Evolutionary conservation across 92 coral and sea anemone species (phyloP), one percentile per base, ranked within the genome.

Genomic region (Micromussa lordhowensis): DNA sequence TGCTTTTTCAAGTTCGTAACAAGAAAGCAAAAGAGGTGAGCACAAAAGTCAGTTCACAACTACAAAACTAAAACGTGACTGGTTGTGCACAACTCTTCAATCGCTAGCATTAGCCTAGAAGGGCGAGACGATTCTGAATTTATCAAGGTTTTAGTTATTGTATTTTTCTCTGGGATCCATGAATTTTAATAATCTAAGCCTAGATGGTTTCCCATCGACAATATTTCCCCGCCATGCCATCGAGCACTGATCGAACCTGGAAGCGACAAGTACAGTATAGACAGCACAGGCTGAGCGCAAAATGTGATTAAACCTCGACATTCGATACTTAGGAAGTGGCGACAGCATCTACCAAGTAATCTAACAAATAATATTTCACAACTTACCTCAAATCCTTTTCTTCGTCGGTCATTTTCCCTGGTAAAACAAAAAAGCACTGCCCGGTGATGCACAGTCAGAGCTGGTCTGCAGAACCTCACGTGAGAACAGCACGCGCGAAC

Each of bases 321-420:
- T 16, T 16, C 61, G 22, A 3, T 19, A 55, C 11, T 54, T 54
- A 55, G 61, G 16, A 55, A 55, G 22, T 2, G 61, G 61, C 61
- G 4, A 28, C 29, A 3, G 4, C 51, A 73, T 73, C 78, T 34
- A 18, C 14, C 51, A 34, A 4, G 22, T 34, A 7, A 38, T 13
- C 12, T 29, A 19, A 1, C 14, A 79, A 63, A 32, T 34, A 5
- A 38, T 12, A 66, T 30, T 38, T 64, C 31, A 19, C 35, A 64
- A 49, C 49, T 38, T 82, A 68, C 85, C 85, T 82, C 76, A 68
- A 40, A 64, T 66, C 75, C 10, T 59, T 49, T 38, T 24, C 85
- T 66, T 58, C 55, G 18, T 58, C 73, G 9, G 85, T 17, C 85
- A 82, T 82, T 40, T 30, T 82, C 2, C 38, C 61, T n/a, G n/a